These are phyloP conservation scores for Tryphoninae sp. DNA, from an alignment of 2,888 invertebrate species.

Conservation along the genomic window DNA sequence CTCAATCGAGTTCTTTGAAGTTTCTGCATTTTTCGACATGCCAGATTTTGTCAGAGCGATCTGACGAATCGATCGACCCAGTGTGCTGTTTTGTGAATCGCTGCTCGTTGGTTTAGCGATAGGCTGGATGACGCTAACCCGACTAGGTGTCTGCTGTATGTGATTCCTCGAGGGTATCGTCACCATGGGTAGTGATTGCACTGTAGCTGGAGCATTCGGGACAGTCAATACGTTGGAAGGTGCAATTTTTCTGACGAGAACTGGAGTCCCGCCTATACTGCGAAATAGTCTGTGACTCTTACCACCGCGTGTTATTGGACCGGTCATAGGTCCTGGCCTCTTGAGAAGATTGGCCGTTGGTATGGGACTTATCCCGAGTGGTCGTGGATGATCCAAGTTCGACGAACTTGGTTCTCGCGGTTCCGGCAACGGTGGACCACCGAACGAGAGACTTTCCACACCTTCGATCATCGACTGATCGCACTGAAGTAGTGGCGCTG, in stretches of 20 bases:
- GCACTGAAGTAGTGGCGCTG: constrained; percentile 68
- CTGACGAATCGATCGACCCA: constrained; percentile 22
- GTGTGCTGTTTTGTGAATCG: not conserved
- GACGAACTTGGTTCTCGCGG: constrained; percentile 45
- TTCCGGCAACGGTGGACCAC: not conserved
- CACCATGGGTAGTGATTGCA: constrained; percentile 67
- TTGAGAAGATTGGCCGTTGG: constrained; percentile 71
- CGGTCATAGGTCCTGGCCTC: constrained; percentile 28
- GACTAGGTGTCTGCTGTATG: constrained; percentile 8
- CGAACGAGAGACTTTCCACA: constrained; percentile 63
- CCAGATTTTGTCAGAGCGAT: constrained; percentile 8
- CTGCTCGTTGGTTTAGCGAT: not conserved
- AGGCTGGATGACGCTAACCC: constrained; percentile 38
- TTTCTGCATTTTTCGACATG: constrained; percentile 56
- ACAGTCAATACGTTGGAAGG: constrained; percentile 30
- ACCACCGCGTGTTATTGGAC: constrained; percentile 42
- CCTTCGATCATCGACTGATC: constrained; percentile 76
- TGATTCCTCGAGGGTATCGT: constrained; percentile 65
- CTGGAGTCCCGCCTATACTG: constrained; percentile 35
- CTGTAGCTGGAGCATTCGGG: not conserved
- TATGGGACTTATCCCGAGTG: constrained; percentile 67
- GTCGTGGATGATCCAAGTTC: constrained; percentile 18
- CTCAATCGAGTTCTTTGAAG: constrained; percentile 49
- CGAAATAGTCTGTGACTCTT: constrained; percentile 55
- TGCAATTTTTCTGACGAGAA: constrained; percentile 56